These are phyloP conservation scores for Zalophus californianus DNA, from an alignment of 2,797 vertebrate species.

Conservation along the genomic window DNA sequence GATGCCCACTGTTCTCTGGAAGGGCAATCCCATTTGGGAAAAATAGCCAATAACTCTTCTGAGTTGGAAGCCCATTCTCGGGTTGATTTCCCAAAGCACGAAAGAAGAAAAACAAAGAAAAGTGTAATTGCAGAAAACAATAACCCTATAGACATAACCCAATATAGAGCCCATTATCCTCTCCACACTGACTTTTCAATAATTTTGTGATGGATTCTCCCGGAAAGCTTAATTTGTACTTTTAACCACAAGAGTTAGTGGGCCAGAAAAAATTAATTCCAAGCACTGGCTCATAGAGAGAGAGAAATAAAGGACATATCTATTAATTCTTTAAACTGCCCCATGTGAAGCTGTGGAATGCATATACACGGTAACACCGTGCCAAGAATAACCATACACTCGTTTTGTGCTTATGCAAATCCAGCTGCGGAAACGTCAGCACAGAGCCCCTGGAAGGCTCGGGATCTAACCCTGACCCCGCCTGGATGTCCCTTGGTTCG, in stretches of 20 bases:
- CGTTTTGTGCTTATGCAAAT: not conserved
- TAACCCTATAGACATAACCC: not conserved
- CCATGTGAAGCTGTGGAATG: not conserved
- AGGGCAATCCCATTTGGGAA: conserved; percentile 46
- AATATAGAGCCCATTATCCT: not conserved
- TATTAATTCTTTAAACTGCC: conserved; percentile 45
- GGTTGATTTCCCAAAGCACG: conserved; percentile 63
- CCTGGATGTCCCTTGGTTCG: not conserved
- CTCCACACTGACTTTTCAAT: not conserved
- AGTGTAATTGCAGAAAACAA: conserved; percentile 12
- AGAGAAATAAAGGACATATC: conserved; percentile 33
- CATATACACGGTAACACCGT: fast-evolving
- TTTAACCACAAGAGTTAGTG: conserved; percentile 64
- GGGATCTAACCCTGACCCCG: not conserved
- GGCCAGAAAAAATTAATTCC: conserved; percentile 68
- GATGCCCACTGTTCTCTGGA: conserved; percentile 45
- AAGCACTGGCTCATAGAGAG: not conserved
- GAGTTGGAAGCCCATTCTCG: conserved; percentile 32
- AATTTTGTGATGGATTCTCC: conserved; percentile 37
- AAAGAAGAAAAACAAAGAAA: conserved; percentile 54
- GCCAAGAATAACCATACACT: fast-evolving
- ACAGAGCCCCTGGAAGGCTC: not conserved
- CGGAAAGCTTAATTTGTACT: conserved; percentile 68
- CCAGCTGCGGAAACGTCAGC: not conserved
- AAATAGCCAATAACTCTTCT: conserved; percentile 63